These are phyloP conservation scores for Oryzias melastigma DNA, from an alignment of 2,113 vertebrate species.

Conservation along the genomic window DNA sequence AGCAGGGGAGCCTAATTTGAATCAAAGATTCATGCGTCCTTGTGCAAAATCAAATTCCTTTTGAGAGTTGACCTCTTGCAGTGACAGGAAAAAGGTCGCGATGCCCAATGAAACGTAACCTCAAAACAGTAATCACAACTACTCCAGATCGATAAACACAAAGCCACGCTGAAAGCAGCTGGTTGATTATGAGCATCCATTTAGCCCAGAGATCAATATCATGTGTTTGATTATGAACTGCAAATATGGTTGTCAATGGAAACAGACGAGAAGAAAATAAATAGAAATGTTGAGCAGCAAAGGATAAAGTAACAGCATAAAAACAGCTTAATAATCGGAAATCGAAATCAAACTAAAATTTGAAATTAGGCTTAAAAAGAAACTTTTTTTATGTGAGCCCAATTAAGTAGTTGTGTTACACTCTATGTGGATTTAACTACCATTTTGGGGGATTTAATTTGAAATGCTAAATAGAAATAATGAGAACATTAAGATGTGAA, in stretches of 20 bases:
- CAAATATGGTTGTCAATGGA: constrained; percentile 57
- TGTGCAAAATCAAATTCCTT: constrained; percentile 20
- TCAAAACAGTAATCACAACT: constrained; percentile 35
- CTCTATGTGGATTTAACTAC: no score
- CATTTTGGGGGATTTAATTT: no score
- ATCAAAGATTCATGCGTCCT: constrained; percentile 1
- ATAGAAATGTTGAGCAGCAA: constrained; percentile 15
- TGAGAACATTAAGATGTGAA: no score
- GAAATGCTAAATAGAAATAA: no score
- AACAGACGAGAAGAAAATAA: constrained; percentile 37
- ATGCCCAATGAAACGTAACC: constrained; percentile 60
- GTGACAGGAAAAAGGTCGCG: constrained; percentile 44
- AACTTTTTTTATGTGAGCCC: no score
- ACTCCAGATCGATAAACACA: constrained; percentile 38
- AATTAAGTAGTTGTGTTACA: no score
- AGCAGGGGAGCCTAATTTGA: constrained; percentile 20
- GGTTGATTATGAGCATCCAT: constrained; percentile 53
- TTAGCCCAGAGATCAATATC: constrained; percentile 46
- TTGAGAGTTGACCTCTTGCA: constrained; percentile 55
- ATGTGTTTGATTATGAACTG: constrained; percentile 61
- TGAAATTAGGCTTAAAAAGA: no score
- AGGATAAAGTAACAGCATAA: not conserved
- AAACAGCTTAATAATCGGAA: no score
- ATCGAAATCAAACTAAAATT: no score
- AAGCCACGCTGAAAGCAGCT: constrained; percentile 18